phyloP scores from a whole-genome alignment of 2,113 vertebrate genomes.

The Zapus hudsonius region DNA sequence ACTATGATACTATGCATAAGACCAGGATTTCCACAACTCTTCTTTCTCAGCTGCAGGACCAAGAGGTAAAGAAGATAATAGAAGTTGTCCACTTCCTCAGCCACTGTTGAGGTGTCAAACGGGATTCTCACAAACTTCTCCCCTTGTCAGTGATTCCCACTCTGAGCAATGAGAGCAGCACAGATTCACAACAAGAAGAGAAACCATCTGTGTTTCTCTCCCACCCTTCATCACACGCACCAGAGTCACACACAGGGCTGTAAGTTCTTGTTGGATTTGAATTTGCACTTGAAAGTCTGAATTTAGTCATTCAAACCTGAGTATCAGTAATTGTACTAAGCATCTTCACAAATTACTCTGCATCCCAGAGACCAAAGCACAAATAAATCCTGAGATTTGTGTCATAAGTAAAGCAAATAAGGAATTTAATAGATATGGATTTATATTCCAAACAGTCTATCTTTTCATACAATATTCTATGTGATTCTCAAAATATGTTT shows the following conservation, averaged over 20 bases:
- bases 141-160: background rate
- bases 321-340: background rate
- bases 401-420: background rate
- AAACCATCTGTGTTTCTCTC: background rate
- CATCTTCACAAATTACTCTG: background rate
- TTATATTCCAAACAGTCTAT: background rate
- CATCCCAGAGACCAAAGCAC: background rate
- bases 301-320: background rate
- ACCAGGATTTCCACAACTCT: background rate
- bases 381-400: background rate
- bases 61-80: background rate
- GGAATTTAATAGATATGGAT: background rate
- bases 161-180: background rate
- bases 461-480: background rate
- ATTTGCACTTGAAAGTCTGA: background rate
- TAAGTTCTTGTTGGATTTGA: background rate
- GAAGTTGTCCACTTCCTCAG: background rate
- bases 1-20: background rate
- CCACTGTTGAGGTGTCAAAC: background rate
- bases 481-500: background rate
- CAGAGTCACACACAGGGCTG: background rate
- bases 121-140: background rate
- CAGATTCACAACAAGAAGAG: background rate
- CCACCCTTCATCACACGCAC: no score
- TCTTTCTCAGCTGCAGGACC: background rate